A percentile compares a stretch with the other conserved stretches of the same genome.
Conservation (phyloP, 2,113 vertebrate species). For the Theristicus caerulescens region DNA sequence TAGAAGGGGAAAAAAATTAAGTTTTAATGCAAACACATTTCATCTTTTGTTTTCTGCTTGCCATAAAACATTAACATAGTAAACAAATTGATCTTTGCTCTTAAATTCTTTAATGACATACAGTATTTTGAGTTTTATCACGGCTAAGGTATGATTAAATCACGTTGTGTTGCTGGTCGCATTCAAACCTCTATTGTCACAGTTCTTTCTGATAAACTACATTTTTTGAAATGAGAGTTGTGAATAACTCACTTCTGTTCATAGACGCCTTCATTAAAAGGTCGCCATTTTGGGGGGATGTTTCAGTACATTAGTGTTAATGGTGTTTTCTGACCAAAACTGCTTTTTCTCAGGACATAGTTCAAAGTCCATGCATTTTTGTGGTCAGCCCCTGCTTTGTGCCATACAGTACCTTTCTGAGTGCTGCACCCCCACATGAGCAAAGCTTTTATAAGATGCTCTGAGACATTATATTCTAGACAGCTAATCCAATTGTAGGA, state of each 20-base stretch:
- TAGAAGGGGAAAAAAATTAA: conserved; percentile 5
- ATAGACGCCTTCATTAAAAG: background rate
- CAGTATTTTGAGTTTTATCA: conserved; percentile 28
- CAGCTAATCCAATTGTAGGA: background rate
- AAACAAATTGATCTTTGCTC: conserved; percentile 51
- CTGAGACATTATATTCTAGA: background rate
- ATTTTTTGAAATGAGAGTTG: background rate
- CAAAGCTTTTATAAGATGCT: background rate
- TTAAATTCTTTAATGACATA: conserved; percentile 53
- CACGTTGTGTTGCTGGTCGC: background rate
- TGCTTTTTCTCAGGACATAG: background rate
- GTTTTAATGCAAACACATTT: conserved; percentile 61
- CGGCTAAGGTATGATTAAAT: conserved; percentile 30
- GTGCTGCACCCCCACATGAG: background rate
- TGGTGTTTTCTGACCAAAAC: background rate
- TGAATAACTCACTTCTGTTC: background rate
- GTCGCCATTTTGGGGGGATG: rapidly evolving
- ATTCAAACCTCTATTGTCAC: background rate
- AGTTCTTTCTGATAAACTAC: background rate
- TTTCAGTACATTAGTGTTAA: background rate
- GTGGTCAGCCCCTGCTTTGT: background rate
- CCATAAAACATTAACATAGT: conserved; percentile 35
- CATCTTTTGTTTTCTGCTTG: conserved; percentile 35
- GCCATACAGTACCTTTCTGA: background rate
- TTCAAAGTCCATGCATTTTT: background rate